Percentiles rank a stretch among this genome's conserved stretches.
These are phyloP conservation scores for Hetaerina titia DNA, from an alignment of 2,888 invertebrate species.

Conservation along the genomic window DNA sequence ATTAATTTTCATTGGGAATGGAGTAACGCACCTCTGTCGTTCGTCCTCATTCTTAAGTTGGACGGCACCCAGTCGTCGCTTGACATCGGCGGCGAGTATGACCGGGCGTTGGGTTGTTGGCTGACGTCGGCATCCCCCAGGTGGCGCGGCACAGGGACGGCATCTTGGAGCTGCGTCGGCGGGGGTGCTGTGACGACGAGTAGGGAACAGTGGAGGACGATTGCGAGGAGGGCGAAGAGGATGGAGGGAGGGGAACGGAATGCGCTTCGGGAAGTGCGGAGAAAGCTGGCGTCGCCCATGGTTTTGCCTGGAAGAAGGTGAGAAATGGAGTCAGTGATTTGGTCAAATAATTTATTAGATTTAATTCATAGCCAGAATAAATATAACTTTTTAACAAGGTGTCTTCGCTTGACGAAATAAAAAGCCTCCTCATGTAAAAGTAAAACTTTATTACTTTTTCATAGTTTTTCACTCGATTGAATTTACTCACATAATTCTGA, in stretches of 20 bases:
- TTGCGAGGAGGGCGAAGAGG: not conserved
- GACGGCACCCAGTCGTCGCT: not conserved
- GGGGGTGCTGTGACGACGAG: not conserved
- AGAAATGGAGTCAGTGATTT: too few relatives aligned
- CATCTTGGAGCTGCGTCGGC: not conserved
- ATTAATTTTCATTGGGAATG: too few relatives aligned
- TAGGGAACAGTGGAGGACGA: not conserved
- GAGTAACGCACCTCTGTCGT: not conserved
- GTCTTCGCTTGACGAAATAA: too few relatives aligned
- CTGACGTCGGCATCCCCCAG: not conserved
- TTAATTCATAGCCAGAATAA: too few relatives aligned
- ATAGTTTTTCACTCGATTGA: too few relatives aligned
- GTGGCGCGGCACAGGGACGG: not conserved
- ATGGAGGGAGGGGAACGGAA: not conserved
- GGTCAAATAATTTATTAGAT: too few relatives aligned
- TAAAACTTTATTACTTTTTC: too few relatives aligned
- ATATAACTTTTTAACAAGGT: too few relatives aligned
- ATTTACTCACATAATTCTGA: too few relatives aligned
- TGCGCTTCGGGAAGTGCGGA: not conserved
- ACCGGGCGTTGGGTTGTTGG: not conserved
- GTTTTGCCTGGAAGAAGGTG: not conserved
- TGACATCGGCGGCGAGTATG: not conserved
- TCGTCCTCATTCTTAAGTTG: conserved; percentile 3
- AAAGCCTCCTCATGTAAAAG: too few relatives aligned
- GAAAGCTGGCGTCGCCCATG: not conserved